Evolutionary conservation across 2,113 vertebrate species (phyloP).

Genomic region (Amazona vittata): DNA sequence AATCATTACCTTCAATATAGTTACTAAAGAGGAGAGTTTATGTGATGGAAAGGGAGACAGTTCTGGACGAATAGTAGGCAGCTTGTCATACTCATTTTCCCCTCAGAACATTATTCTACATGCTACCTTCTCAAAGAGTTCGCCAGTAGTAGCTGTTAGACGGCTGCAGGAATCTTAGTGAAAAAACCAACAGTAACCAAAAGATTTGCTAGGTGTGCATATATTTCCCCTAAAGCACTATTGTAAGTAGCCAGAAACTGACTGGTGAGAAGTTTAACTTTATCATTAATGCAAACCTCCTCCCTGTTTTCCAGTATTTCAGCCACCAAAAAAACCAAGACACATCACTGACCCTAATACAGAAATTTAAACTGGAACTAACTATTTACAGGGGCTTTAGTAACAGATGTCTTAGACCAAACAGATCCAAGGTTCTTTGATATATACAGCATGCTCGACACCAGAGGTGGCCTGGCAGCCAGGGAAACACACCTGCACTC

Average conservation of each 20-base stretch:
- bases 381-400: neutral
- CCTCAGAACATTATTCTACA: neutral
- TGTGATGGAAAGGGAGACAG: neutral
- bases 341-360: neutral
- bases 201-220: neutral
- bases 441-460: rapidly evolving
- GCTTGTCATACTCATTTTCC: neutral
- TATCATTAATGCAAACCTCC: neutral
- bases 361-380: neutral
- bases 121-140: neutral
- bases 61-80: neutral
- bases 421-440: neutral
- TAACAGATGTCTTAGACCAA: neutral
- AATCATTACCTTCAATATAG: neutral
- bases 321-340: neutral
- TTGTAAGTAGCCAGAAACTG: neutral
- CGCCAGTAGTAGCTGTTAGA: neutral
- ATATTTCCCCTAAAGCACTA: neutral
- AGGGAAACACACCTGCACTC: neutral
- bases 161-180: neutral
- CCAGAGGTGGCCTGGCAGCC: neutral
- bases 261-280: neutral
- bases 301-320: neutral
- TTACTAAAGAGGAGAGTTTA: neutral
- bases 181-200: neutral